Conservation (phyloP, 2,113 vertebrate genomes). For the Catharus minimus region DNA sequence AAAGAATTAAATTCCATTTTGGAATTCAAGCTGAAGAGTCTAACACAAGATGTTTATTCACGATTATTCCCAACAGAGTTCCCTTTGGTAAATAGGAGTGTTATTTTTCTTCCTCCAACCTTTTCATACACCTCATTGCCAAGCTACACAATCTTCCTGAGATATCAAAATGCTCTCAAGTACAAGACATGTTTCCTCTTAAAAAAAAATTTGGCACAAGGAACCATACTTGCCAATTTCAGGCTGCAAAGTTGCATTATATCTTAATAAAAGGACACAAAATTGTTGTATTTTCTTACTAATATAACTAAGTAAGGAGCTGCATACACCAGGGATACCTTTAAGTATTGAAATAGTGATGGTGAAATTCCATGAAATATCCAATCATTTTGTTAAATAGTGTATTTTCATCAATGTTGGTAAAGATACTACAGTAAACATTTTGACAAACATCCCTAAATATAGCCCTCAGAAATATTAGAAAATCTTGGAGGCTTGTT, state of each 20-base stretch:
- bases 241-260: neutral
- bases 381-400: neutral
- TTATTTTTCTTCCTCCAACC: neutral
- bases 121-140: neutral
- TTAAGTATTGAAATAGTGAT: neutral
- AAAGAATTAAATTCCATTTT: neutral
- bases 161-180: neutral
- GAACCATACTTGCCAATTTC: neutral
- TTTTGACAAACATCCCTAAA: neutral
- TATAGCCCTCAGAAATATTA: neutral
- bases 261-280: neutral
- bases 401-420: neutral
- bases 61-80: neutral
- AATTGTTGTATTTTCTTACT: neutral
- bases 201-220: neutral
- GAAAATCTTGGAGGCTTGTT: neutral
- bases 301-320: neutral
- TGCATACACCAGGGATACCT: neutral
- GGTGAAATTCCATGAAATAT: neutral
- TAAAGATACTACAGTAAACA: neutral
- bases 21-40: neutral
- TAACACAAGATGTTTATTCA: neutral
- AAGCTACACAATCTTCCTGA: neutral
- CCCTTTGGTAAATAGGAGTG: neutral
- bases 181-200: neutral